Evolutionary conservation across 2,113 vertebrate genomes (phyloP), one percentile per base, ranked within the genome.

Genomic region (Centrocercus urophasianus): DNA sequence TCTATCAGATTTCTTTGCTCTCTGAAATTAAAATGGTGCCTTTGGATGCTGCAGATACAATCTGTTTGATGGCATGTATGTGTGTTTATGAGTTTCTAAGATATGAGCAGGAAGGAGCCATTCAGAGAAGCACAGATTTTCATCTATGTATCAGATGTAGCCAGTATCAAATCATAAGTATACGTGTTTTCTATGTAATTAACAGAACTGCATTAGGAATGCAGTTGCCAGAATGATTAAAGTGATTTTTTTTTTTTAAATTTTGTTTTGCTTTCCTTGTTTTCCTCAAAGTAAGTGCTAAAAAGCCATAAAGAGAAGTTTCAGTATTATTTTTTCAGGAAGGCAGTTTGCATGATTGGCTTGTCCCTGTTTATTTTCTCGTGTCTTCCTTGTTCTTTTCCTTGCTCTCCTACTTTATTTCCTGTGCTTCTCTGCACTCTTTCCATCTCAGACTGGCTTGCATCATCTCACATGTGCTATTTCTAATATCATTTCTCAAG

Each of bases 21-120:
- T 95, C 83, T 65, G 91, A 96, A 96, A 95, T 95, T 86, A 96
- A 94, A 97, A 95, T 50, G 59, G 43, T 96, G 48, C 87, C 52
- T 72, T 67, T 90, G 83, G 63, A 40, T 86, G 89, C 38, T 75
- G 57, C 61, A 92, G 86, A 95, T 95, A 66, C 63, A 94, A 92
- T 97, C 80, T 87, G 10, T 89, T 93, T 96, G 69, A 82, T 89
- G 89, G 40, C 65, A 65, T 93, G 54, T 90, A 78, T 96, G 66
- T 93, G 61, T 90, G 56, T 77, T 97, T 96, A 78, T 91, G 83
- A 94, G 74, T 95, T 97, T 83, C 82, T 88, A 82, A 47, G 57
- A 89, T 47, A 95, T 65, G 86, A 93, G 77, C 48, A 89, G 89
- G 74, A 93, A 88, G 42, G 24, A 20, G n/a, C 54, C 70, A 43